Evolutionary conservation across 2,113 vertebrate species (phyloP), one percentile per base, ranked within the genome.

Genomic region (Heterochromis multidens): DNA sequence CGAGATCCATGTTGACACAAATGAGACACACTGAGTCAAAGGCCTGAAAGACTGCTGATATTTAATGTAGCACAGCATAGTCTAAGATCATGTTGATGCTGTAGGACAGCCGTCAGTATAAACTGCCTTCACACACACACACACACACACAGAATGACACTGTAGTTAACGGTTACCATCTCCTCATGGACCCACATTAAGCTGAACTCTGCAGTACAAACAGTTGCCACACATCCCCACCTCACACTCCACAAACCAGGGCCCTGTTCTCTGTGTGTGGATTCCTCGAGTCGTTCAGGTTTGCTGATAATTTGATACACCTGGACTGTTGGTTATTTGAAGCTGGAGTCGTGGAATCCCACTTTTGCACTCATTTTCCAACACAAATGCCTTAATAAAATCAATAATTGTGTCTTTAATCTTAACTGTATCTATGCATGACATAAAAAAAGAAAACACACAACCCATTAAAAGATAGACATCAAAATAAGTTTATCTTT

Each of bases 11-110:
- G n/a, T 33, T 19, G 25, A 9, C 57, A 49, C 33, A 81, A 82
- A 72, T 31, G 74, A n/a, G n/a, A 88, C 25, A 63, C 70, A 78
- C 25, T 57, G 79, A 91, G 79, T 52, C 91, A 56, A 40, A 87
- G 63, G 81, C 62, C 84, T 91, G 88, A 94, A 85, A 92, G 91
- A 84, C 86, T 82, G 89, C 85, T 90, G 92, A 92, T 89, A 86
- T 94, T 91, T 93, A 94, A 89, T 90, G 82, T 87, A 90, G 93
- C 88, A 88, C 84, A 92, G 88, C 91, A 84, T 67, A 85, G 83
- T 90, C 87, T 88, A 80, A 87, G 86, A 74, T 90, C 87, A 89
- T 84, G 94, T 89, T 83, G 92, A 89, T 89, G 91, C 88, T 94
- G 92, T 79, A 79, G 85, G 84, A 88, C 90, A 87, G 88, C 80